Evolutionary conservation across 2,113 vertebrate species (phyloP), one percentile per base, ranked within the genome.

Genomic region (Apodemus speciosus): DNA sequence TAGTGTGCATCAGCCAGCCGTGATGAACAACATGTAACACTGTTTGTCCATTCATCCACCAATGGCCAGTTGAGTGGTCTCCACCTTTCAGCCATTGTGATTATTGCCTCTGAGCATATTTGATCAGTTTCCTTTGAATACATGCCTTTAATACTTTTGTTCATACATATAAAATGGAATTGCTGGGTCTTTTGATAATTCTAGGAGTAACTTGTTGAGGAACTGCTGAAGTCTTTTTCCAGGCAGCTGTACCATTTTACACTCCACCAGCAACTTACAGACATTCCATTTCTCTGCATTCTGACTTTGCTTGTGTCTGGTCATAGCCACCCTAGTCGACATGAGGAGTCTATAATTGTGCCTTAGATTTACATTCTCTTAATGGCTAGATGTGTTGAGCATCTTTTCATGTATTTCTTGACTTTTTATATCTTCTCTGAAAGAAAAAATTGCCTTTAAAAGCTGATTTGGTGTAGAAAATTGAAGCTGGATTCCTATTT

Each of bases 331-430:
- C 40, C 20, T 81, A 53, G 43, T 86, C 35, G 30, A 49, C 71
- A 18, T 64, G 83, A 91, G 43, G 1, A 58, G 77, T 27, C 53
- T 80, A 56, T 58, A 80, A 83, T 58, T 81, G 38, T 88, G 3
- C 56, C 64, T 93, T 68, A 56, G 20, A 81, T 90, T 90, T 81
- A 25, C 73, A 95, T 93, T 95, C 83, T 79, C 56, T 25, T 90
- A 58, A 88, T 77, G 43, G 66, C 66, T 88, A 93, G 40, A 56
- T 38, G 56, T 84, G 51, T 49, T 88, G 32, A 84, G 15, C 16
- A 88, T 64, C 62, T 93, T 91, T 91, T 84, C n/a, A 69, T 76
- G 35, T 83, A 32, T 84, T 64, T 62, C 25, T 84, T 32, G 16
- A 30, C 21, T 71, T 49, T 89, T 27, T 66, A 66, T 79, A 66